These are phyloP conservation scores for Sycophila sp. DNA, from an alignment of 1,140 invertebrate genomes.

Conservation along the genomic window DNA sequence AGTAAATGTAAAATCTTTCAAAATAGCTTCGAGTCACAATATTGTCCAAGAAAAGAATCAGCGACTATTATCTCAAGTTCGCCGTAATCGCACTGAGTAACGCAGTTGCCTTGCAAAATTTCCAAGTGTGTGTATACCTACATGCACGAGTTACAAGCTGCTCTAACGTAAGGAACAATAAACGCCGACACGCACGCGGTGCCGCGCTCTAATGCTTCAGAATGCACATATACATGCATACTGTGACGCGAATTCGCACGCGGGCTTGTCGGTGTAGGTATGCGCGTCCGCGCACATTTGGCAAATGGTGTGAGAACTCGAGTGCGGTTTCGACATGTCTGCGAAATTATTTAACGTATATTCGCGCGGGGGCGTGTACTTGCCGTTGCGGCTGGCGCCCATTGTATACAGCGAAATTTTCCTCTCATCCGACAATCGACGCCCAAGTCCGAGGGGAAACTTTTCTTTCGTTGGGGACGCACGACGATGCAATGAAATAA, in stretches of 20 bases:
- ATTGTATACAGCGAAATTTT: not conserved
- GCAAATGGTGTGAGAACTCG: slow-evolving; percentile 8
- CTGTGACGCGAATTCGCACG: too few relatives aligned
- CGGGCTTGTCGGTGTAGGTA: too few relatives aligned
- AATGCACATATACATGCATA: not conserved
- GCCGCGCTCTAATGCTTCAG: too few relatives aligned
- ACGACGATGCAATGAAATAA: not conserved
- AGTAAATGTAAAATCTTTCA: too few relatives aligned
- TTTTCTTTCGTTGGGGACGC: not conserved
- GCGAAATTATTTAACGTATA: slow-evolving; percentile 3
- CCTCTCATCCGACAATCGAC: slow-evolving; percentile 1
- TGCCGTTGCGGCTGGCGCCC: not conserved
- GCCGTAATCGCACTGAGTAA: not conserved
- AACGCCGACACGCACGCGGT: too few relatives aligned
- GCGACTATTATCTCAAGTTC: not conserved
- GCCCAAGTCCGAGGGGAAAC: slow-evolving; percentile 3
- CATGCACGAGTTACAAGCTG: not conserved
- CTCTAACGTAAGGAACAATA: too few relatives aligned
- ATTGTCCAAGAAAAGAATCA: not conserved
- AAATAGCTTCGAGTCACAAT: too few relatives aligned
- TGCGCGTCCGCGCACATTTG: not conserved
- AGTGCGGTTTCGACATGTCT: slow-evolving; percentile 7
- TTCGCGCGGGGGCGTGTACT: too few relatives aligned
- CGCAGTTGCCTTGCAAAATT: not conserved
- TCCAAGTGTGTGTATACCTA: not conserved